Evolutionary conservation across 2,797 vertebrate species (phyloP), one percentile per base, ranked within the genome.

Genomic region (Spea hammondii): DNA sequence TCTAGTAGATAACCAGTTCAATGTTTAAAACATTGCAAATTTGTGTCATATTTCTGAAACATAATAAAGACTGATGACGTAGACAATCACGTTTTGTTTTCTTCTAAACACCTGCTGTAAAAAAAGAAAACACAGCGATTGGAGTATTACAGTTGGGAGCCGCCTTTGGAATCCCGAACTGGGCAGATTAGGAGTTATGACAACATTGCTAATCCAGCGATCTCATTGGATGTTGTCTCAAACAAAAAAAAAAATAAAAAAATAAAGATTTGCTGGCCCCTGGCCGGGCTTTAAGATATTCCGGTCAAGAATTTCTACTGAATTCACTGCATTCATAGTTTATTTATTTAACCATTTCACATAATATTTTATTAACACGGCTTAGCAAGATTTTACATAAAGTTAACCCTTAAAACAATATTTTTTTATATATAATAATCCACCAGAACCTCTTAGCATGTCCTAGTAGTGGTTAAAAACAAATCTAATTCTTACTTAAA

Each of bases 101-200:
- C 3, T 59, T 59, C 1, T 59, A 59, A 13, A 10, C n/a, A 13
- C 55, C 12, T 59, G 55, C 55, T 59, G n/a, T 11, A 59, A 59
- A 13, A 12, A 32, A 32, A 32, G 32, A 32, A 13, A 5, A 11
- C n/a, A 5, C 12, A 59, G n/a, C 59, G 59, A 32, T 62, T 62
- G 32, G 59, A 4, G 9, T 62, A 17, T 17, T 59, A n/a, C 47
- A 72, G 57, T 72, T 44, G 44, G 49, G 9, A 57, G 11, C 46
- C 44, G 54, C n/a, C 70, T 14, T 59, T 76, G 79, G 79, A 66
- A 80, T 72, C 75, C 79, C 68, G 57, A 70, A 76, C 59, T 72
- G 68, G 73, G 68, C 69, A 64, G 74, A 17, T 48, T 46, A 50
- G 2, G 55, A 5, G 50, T 54, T 50, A 62, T 65, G 64, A 67